phyloP scores from a whole-genome alignment of 2,888 invertebrate genomes.

The Drosophila anomalata region DNA sequence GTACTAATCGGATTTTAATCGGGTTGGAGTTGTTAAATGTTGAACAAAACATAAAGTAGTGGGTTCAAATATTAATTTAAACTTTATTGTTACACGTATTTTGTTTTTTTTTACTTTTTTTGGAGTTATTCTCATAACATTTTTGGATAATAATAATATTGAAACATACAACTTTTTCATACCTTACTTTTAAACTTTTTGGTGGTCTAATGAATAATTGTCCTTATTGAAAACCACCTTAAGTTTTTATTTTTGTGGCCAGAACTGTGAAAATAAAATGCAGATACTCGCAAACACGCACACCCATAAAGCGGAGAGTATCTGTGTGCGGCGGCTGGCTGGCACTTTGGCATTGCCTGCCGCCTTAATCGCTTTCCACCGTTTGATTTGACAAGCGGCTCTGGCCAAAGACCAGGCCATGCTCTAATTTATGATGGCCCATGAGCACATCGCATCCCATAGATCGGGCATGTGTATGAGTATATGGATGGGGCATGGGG shows the following conservation, averaged over 20 bases:
- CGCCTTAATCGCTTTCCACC: constrained; percentile 66
- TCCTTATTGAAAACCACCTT: not conserved
- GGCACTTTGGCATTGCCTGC: constrained; percentile 54
- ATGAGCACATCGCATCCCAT: constrained; percentile 30
- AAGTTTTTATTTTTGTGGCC: not conserved
- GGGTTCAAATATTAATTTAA: no score
- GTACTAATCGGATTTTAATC: not conserved
- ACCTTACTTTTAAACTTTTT: no score
- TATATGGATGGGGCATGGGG: constrained; percentile 19
- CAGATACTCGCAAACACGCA: constrained; percentile 10
- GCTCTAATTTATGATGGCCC: constrained; percentile 60
- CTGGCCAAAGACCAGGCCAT: constrained; percentile 56
- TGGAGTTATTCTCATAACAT: no score
- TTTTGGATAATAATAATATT: no score
- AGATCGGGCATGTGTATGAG: not conserved
- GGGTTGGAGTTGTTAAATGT: not conserved
- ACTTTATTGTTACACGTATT: no score
- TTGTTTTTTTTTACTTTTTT: no score
- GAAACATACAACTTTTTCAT: no score
- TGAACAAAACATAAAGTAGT: not conserved
- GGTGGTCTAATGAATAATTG: no score
- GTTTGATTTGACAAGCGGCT: constrained; percentile 67
- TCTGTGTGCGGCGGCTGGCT: constrained; percentile 35
- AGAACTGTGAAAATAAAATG: constrained; percentile 4
- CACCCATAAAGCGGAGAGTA: not conserved